These are phyloP conservation scores for Tenthredo livida DNA, from an alignment of 2,888 invertebrate species.

Conservation along the genomic window DNA sequence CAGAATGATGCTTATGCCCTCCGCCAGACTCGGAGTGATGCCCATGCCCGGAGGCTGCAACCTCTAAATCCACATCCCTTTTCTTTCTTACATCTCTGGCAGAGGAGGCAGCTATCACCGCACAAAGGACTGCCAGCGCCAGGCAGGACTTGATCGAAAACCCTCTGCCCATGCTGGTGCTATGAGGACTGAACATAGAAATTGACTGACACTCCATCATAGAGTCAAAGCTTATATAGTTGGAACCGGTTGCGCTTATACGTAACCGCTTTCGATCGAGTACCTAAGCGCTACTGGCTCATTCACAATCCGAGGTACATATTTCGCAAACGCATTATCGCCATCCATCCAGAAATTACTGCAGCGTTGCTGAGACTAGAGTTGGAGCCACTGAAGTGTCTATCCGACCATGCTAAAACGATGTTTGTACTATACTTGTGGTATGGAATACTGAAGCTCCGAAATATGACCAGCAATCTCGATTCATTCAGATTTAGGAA, in stretches of 20 bases:
- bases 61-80: constrained; percentile 52
- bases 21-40: constrained; percentile 81
- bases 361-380: background rate
- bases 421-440: background rate
- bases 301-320: constrained; percentile 62
- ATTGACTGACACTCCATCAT: constrained; percentile 70
- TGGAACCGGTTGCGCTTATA: constrained; percentile 63
- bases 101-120: constrained; percentile 64
- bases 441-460: background rate
- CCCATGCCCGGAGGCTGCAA: constrained; percentile 57
- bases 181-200: constrained; percentile 64
- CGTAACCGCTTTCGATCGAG: constrained; percentile 75
- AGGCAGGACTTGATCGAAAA: constrained; percentile 65
- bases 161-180: constrained; percentile 64
- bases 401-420: background rate
- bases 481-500: background rate
- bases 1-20: constrained; percentile 85
- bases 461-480: background rate
- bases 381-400: background rate
- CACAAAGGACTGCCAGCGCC: constrained; percentile 64
- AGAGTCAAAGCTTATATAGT: constrained; percentile 73
- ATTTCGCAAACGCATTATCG: constrained; percentile 69
- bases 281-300: constrained; percentile 56
- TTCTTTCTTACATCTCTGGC: constrained; percentile 63
- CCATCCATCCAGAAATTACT: constrained; percentile 46